Evolutionary conservation across 2,113 vertebrate genomes (phyloP).

Genomic region (Eclectus roratus): DNA sequence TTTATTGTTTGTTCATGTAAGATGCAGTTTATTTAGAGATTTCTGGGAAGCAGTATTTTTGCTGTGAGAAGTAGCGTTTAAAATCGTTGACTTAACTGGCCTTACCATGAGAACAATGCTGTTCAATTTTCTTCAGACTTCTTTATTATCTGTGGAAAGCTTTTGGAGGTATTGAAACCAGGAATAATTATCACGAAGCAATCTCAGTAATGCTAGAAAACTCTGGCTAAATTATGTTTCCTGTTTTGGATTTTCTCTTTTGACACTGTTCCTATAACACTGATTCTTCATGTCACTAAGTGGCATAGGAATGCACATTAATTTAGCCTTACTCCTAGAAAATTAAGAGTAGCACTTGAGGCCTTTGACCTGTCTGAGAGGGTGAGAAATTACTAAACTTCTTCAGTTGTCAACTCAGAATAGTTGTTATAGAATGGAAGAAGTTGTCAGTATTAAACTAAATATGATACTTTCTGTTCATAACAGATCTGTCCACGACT

Average conservation of each 20-base stretch:
- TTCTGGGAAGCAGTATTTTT: not conserved
- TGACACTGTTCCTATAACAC: not conserved
- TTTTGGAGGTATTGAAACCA: not conserved
- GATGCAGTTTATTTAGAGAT: not conserved
- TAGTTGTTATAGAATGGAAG: not conserved
- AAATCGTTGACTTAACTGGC: not conserved
- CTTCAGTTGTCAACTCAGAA: not conserved
- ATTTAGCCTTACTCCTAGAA: not conserved
- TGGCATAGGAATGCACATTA: not conserved
- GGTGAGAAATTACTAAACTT: not conserved
- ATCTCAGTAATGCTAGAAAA: not conserved
- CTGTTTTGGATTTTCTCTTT: not conserved
- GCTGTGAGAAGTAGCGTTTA: not conserved
- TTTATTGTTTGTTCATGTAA: not conserved
- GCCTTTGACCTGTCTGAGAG: not conserved
- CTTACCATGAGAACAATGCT: not conserved
- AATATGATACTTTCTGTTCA: not conserved
- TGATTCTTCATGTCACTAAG: not conserved
- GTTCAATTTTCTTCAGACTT: not conserved
- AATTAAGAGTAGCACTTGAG: not conserved
- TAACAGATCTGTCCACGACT: not conserved
- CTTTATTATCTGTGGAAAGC: not conserved
- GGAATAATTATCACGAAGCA: not conserved
- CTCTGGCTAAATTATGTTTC: not conserved
- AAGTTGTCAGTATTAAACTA: not conserved